Conservation (phyloP, 2,888 invertebrate genomes). For the Drosophila tripunctata region DNA sequence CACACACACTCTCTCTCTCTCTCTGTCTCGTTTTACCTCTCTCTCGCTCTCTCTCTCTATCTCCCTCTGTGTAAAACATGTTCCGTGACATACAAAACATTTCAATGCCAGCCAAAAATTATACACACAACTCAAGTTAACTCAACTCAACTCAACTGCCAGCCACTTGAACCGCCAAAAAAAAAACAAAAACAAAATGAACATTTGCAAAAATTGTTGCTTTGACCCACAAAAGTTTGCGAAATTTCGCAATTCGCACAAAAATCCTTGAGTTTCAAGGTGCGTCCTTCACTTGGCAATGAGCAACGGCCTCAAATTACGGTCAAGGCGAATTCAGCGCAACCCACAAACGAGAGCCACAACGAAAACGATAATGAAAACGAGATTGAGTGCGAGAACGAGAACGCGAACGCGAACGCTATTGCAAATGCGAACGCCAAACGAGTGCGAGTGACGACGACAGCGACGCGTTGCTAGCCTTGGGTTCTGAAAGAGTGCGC, state of each 20-base stretch:
- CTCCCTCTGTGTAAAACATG: conserved; percentile 22
- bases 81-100: conserved; percentile 24
- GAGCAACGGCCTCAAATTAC: conserved; percentile 71
- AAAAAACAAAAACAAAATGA: too few relatives aligned
- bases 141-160: conserved; percentile 29
- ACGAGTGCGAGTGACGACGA: too few relatives aligned
- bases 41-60: background rate
- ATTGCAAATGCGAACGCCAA: too few relatives aligned
- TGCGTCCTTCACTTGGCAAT: conserved; percentile 82
- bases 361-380: conserved; percentile 37
- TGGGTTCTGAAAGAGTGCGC: conserved; percentile 21
- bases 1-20: background rate
- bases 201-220: conserved; percentile 46
- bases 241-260: conserved; percentile 51
- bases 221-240: conserved; percentile 69
- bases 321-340: conserved; percentile 77
- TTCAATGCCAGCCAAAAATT: conserved; percentile 62
- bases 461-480: conserved; percentile 19
- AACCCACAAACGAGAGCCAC: conserved; percentile 48
- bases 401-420: too few relatives aligned
- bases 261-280: conserved; percentile 82
- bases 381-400: conserved; percentile 6
- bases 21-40: too few relatives aligned
- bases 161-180: conserved; percentile 32
- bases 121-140: conserved; percentile 12